Conservation (phyloP, 2,888 invertebrate species). For the Sarcophaga carnaria region DNA sequence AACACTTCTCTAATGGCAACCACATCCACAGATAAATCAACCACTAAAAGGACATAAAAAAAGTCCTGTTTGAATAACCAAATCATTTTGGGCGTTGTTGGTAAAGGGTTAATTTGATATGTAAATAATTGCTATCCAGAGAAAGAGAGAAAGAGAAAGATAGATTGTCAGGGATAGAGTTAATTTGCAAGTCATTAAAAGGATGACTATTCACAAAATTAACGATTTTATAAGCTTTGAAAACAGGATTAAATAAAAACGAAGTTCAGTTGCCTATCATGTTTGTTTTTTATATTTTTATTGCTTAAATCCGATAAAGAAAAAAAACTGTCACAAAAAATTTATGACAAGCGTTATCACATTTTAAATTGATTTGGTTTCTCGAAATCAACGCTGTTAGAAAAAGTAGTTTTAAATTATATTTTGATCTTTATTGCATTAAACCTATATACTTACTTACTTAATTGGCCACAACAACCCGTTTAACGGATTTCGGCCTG, state of each 20-base stretch:
- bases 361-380: too few species aligned
- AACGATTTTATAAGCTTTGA: slow-evolving; percentile 1
- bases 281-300: slow-evolving; percentile 17
- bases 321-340: too few species aligned
- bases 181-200: slow-evolving; percentile 69
- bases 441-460: too few species aligned
- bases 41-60: slow-evolving; percentile 50
- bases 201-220: slow-evolving; percentile 49
- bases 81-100: neutral
- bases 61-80: neutral
- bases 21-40: slow-evolving; percentile 44
- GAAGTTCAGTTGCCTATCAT: slow-evolving; percentile 34
- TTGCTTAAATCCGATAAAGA: neutral
- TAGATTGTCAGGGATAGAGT: slow-evolving; percentile 33
- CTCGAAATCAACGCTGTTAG: too few species aligned
- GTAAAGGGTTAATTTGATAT: slow-evolving; percentile 57
- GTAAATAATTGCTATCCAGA: slow-evolving; percentile 29
- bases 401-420: too few species aligned
- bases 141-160: too few species aligned
- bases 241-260: slow-evolving; percentile 30
- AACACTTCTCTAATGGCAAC: neutral
- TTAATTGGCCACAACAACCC: too few species aligned
- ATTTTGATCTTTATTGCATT: too few species aligned
- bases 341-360: too few species aligned
- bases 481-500: too few species aligned